A percentile compares a stretch with the other conserved stretches of the same genome.
phyloP scores from a whole-genome alignment of 2,797 vertebrate species.

The Hemitrygon akajei region DNA sequence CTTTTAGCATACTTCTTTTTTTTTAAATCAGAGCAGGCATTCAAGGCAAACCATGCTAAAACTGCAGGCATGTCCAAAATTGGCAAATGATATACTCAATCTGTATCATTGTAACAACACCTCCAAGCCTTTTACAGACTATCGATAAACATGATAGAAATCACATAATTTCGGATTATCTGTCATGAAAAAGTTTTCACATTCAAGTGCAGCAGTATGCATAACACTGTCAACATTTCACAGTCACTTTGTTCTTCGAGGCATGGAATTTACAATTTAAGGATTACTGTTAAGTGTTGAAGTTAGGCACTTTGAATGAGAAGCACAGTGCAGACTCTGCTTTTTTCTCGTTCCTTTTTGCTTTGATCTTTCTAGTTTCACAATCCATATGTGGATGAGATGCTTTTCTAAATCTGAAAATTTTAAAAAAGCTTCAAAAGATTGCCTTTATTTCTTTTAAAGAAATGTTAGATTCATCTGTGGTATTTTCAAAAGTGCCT shows the following conservation, averaged over 20 bases:
- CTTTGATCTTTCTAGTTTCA: conserved; percentile 36
- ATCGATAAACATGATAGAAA: conserved; percentile 37
- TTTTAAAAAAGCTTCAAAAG: conserved; percentile 16
- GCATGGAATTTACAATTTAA: conserved; percentile 38
- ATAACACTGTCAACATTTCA: conserved; percentile 35
- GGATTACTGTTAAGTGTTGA: conserved; percentile 36
- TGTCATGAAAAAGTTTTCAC: conserved; percentile 31
- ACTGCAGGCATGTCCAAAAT: conserved; percentile 27
- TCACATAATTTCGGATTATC: conserved; percentile 36
- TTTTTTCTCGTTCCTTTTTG: not conserved
- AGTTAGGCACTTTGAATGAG: conserved; percentile 31
- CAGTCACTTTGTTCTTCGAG: conserved; percentile 34
- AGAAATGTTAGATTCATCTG: not conserved
- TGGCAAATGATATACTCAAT: conserved; percentile 13
- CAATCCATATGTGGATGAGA: conserved; percentile 5
- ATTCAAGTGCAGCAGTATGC: conserved; percentile 10
- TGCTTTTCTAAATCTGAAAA: conserved; percentile 31
- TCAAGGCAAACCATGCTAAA: not conserved
- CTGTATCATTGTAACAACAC: not conserved
- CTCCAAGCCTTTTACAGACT: conserved; percentile 26
- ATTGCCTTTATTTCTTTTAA: not conserved
- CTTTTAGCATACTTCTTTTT: not conserved
- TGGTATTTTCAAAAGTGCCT: not conserved
- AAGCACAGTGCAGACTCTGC: conserved; percentile 1
- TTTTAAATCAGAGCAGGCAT: not conserved